Base-by-base conservation (phyloP, 1,140 invertebrate genomes). In the Macrobrachium nipponense region DNA sequence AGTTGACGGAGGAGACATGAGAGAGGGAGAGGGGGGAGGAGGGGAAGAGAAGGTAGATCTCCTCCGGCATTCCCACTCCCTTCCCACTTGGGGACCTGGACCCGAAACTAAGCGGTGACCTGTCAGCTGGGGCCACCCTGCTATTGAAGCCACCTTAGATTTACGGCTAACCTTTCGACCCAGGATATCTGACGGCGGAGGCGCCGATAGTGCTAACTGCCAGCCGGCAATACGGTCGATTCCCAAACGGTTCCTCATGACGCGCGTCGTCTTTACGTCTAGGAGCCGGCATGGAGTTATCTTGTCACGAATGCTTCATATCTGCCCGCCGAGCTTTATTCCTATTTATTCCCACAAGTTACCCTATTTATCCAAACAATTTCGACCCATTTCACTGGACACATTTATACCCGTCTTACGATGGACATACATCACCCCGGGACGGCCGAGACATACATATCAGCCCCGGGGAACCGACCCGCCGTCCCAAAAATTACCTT, bases 151-250 rank as follows among this genome's bases (percentile, higher is more conserved):
- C 77, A 80, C 83, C 79, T 70, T 79, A 86, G 83, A 86, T 86
- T 86, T 86, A 86, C 83, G 83, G 66, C 83, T 86, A 86, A 86
- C 83, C 83, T 86, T 86, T 86, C 83, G 73, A 86, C 83, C 83
- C 83, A 68, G 83, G 76, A 86, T 86, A 86, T 86, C 83, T 86
- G 73, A 70, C 66, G 75, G 18, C 18, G 75, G 83, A 77, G 23
- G 66, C 20, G 76, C 17, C 68, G 83, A 86, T 80, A 79, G 66
- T 77, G 83, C 51, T 86, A 86, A 86, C 44, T 79, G 83, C 75
- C 77, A n/a, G 15, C 18, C 73, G 43, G 27, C 59, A 64, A 70
- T 84, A 84, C 77, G 62, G 82, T 27, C 59, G 18, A 78, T 79
- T 84, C 78, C 70, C 62, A 84, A 61, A 51, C 76, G 27, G 70